A percentile compares a stretch with the other conserved stretches of the same genome.
Evolutionary conservation across 2,888 invertebrate genomes (phyloP).

Genomic region (Noctuana brunneofusca): DNA sequence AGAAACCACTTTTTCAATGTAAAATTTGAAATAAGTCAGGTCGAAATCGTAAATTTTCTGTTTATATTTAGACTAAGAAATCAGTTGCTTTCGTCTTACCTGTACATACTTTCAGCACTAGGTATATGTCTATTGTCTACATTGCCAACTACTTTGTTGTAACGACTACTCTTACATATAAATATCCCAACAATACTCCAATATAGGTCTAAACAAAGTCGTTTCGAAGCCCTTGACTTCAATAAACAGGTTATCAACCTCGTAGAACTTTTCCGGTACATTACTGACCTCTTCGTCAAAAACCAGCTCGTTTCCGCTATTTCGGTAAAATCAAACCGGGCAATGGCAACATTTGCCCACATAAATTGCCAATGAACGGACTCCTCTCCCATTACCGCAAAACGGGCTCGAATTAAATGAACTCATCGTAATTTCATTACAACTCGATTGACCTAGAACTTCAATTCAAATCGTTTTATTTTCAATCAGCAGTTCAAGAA

Average conservation of each 20-base stretch:
- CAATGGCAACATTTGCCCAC: constrained; percentile 46
- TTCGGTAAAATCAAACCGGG: constrained; percentile 35
- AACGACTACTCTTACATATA: too few species aligned
- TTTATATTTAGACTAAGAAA: too few species aligned
- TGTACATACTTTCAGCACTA: too few species aligned
- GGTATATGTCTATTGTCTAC: too few species aligned
- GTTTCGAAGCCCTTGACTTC: constrained; percentile 9
- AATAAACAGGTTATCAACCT: constrained; percentile 47
- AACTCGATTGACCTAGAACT: constrained; percentile 24
- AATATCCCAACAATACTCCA: background rate
- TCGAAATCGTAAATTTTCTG: background rate
- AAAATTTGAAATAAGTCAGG: background rate
- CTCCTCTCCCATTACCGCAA: constrained; percentile 38
- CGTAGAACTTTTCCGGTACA: constrained; percentile 28
- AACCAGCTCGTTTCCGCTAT: constrained; percentile 36
- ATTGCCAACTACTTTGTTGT: too few species aligned
- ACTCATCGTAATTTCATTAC: constrained; percentile 33
- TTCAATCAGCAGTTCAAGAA: constrained; percentile 1
- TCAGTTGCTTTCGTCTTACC: too few species aligned
- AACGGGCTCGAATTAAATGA: constrained; percentile 49
- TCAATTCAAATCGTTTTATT: constrained; percentile 18
- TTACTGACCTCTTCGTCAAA: constrained; percentile 25
- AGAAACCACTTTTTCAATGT: background rate
- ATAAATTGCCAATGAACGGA: constrained; percentile 50
- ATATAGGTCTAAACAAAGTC: constrained; percentile 7